These are phyloP conservation scores for Achatina immaculata DNA, from an alignment of 1,140 invertebrate genomes.

Conservation along the genomic window DNA sequence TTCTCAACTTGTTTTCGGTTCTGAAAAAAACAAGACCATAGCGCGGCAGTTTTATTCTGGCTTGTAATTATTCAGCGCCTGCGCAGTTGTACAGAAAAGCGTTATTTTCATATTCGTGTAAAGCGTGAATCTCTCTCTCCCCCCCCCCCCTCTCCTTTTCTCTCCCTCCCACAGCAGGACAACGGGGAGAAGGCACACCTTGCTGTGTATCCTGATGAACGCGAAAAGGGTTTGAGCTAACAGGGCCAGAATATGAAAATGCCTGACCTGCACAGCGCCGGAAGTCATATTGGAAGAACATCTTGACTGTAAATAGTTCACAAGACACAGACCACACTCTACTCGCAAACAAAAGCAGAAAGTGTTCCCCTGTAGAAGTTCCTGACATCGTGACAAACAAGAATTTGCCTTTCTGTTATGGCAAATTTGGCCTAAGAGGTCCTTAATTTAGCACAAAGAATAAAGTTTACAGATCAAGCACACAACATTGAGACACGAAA, in stretches of 20 bases:
- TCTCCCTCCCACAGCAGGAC: too few species aligned
- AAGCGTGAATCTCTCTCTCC: too few species aligned
- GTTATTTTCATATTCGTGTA: too few species aligned
- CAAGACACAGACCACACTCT: background rate
- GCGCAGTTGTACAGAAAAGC: too few species aligned
- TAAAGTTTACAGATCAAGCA: background rate
- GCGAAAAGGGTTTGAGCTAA: background rate
- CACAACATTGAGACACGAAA: background rate
- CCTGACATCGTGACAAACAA: background rate
- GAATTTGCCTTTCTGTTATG: background rate
- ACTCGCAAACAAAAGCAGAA: background rate
- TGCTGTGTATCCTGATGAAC: background rate
- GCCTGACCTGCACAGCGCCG: background rate
- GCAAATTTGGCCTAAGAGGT: background rate
- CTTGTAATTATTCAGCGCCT: too few species aligned
- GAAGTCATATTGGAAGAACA: background rate
- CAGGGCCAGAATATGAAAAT: background rate
- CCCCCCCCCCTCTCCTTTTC: too few species aligned
- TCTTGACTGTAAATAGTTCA: background rate
- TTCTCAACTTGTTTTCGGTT: too few species aligned
- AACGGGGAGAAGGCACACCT: background rate
- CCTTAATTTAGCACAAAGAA: conserved; percentile 1
- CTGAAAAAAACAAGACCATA: too few species aligned
- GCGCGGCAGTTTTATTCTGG: too few species aligned
- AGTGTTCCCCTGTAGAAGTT: background rate